Evolutionary conservation across 2,113 vertebrate species (phyloP).

Genomic region (Ascaphus truei): DNA sequence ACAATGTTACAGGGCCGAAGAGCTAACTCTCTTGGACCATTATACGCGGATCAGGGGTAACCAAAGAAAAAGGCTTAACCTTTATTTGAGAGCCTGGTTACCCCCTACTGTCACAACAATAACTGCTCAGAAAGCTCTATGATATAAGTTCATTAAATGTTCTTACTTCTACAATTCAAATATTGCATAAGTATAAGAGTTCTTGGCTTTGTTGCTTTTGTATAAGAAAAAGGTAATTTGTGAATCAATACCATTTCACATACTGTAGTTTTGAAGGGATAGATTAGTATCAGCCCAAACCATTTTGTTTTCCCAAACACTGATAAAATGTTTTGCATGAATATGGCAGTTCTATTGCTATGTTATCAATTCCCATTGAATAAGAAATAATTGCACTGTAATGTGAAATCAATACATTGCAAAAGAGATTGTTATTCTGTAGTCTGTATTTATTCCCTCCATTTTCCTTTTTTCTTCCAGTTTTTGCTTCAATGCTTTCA

Average conservation of each 20-base stretch:
- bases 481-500: background rate
- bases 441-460: background rate
- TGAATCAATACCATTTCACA: constrained; percentile 18
- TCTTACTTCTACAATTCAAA: background rate
- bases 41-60: no score
- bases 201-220: background rate
- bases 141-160: background rate
- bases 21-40: no score
- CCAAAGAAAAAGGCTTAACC: no score
- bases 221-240: constrained; percentile 7
- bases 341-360: background rate
- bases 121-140: background rate
- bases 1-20: no score
- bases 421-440: background rate
- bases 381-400: background rate
- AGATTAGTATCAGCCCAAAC: background rate
- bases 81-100: no score
- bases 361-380: background rate
- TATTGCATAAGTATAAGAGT: background rate
- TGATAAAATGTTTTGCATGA: constrained; percentile 16
- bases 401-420: constrained; percentile 5
- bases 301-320: background rate
- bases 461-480: background rate
- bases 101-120: no score
- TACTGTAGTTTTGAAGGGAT: constrained; percentile 4